Evolutionary conservation across 2,888 invertebrate genomes (phyloP), one percentile per base, ranked within the genome.

Genomic region (Cryptops parisi): DNA sequence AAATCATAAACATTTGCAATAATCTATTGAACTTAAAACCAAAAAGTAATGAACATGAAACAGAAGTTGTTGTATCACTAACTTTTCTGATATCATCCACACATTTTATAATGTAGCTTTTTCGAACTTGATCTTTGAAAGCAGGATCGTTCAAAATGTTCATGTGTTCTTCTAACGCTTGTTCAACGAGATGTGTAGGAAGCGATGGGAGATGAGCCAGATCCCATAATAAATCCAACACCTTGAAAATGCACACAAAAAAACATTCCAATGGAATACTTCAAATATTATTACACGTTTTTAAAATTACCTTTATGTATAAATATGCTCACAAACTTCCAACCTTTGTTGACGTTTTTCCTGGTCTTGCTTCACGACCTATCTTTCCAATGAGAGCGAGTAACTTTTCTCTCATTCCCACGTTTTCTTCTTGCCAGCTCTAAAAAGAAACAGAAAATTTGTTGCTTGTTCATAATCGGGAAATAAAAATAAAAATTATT

Each of bases 11-110:
- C 15, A 33, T 33, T 9, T 33, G 15, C 1, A 44, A 19, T 22
- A 12, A 52, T 12, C 26, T 48, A 19, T 1, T 19, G 46, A 33
- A 41, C 24, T 38, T 27, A n/a, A 27, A 54, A 43, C 5, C 22
- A 23, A 25, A 51, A 46, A 39, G 6, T 17, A 22, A 12, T 21
- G 21, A 6, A 43, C n/a, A 9, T n/a, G n/a, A 45, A 22, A 45
- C 45, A n/a, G 17, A 21, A 45, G 17, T 45, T 45, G n/a, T 43
- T 43, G 17, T 43, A 21, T 12, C 15, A 43, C 21, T 48, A 55
- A 69, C 70, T 64, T 70, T 69, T 58, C 67, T 69, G 44, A 73
- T 70, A 59, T 72, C 71, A 19, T 71, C 70, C 6, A 74, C 66
- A 63, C 72, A 73, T 58, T 70, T 70, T 47, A 64, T 61, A 33